Percentiles rank a stretch among this genome's conserved stretches.
phyloP scores from a whole-genome alignment of 2,888 invertebrate genomes.

The Phasia obesa region DNA sequence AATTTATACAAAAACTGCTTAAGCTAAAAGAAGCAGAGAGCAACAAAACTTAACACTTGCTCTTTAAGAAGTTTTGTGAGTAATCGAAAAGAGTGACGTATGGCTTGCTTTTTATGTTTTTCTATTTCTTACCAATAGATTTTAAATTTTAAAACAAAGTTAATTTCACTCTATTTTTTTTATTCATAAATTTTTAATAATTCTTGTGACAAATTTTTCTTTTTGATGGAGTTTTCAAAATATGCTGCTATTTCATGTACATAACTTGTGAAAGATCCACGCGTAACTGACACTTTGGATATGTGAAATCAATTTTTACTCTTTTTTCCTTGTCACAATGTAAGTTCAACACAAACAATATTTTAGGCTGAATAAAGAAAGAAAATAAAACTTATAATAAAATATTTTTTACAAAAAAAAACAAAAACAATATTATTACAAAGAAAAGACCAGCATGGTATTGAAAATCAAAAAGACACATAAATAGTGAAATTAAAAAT shows the following conservation, averaged over 20 bases:
- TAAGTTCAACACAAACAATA: background rate
- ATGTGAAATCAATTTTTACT: conserved; percentile 62
- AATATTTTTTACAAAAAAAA: no score
- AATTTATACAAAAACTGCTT: background rate
- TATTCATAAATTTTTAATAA: conserved; percentile 1
- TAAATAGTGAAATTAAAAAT: background rate
- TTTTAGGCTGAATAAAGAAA: conserved; percentile 33
- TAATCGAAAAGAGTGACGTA: background rate
- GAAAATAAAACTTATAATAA: conserved; percentile 32
- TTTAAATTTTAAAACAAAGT: background rate
- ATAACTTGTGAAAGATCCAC: conserved; percentile 79
- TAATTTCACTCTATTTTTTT: background rate
- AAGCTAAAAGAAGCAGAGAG: background rate
- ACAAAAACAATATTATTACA: conserved; percentile 1
- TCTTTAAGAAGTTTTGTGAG: conserved; percentile 13
- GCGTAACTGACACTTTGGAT: conserved; percentile 76
- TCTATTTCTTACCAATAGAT: background rate
- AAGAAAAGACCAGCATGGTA: conserved; percentile 14
- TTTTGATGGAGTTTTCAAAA: conserved; percentile 38
- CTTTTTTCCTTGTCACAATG: no score
- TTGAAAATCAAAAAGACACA: conserved; percentile 13
- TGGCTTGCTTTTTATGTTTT: background rate
- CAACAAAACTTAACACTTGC: background rate
- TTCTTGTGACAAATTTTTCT: conserved; percentile 51
- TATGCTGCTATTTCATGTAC: conserved; percentile 67